phyloP scores from a whole-genome alignment of 2,797 vertebrate genomes.

The Tympanoctomys barrerae region DNA sequence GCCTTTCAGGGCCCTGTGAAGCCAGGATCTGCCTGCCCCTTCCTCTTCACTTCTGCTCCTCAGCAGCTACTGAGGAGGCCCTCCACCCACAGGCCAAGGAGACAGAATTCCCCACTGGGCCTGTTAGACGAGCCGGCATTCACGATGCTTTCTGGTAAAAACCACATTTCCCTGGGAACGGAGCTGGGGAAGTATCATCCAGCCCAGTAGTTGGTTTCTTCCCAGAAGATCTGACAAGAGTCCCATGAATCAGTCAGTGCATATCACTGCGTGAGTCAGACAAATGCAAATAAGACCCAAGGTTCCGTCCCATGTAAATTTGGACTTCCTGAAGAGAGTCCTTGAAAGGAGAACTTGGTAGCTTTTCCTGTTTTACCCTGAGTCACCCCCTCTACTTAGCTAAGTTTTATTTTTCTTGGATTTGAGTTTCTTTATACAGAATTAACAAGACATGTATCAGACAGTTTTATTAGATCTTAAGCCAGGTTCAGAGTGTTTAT shows the following conservation, averaged over 20 bases:
- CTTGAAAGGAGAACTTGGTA: not conserved
- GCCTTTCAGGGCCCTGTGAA: not conserved
- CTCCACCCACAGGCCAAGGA: not conserved
- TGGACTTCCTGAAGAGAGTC: not conserved
- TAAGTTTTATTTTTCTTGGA: not conserved
- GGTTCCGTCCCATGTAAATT: not conserved
- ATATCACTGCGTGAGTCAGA: not conserved
- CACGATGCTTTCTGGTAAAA: not conserved
- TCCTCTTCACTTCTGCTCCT: not conserved
- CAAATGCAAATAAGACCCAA: not conserved
- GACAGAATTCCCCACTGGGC: not conserved
- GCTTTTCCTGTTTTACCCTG: not conserved
- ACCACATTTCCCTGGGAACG: not conserved
- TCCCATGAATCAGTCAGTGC: not conserved
- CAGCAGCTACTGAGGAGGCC: not conserved
- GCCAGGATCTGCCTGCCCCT: not conserved
- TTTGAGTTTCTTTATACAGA: not conserved
- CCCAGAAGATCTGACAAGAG: slow-evolving; percentile 22
- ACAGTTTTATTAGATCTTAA: not conserved
- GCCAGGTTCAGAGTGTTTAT: not conserved
- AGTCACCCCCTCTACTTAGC: not conserved
- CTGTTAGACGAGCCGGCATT: not conserved
- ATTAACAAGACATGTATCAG: not conserved
- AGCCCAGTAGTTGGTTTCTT: not conserved
- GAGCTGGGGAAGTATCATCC: not conserved